Base-by-base conservation (phyloP, 92 coral and sea anemone genomes). In the Metridium senile region DNA sequence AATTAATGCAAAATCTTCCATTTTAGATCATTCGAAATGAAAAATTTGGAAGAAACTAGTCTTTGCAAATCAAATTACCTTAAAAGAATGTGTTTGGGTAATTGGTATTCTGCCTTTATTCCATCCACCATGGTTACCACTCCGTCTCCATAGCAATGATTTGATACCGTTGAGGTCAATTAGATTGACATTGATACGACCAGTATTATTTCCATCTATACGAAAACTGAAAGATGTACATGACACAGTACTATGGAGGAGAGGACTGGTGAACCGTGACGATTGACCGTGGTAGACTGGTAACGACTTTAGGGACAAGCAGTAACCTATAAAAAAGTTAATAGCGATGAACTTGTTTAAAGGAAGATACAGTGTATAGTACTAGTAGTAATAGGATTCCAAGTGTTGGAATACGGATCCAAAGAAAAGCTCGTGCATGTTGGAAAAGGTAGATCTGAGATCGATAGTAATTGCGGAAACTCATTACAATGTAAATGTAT, bases 91-190 rank as follows among this genome's bases (percentile, higher is more conserved):
- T 30, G 59, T 18, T 11, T 28, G 66, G 9, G 62, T 28, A 39
- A 86, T 53, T 0, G 90, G 90, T 43, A 86, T 51, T 4, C 32
- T 26, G 1, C 78, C 90, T 56, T 65, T 57, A 11, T 46, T 58
- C 90, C 90, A 86, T 18, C 63, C 65, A 11, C 72, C 68, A 39
- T 81, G 90, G 70, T 86, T 71, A 33, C 87, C 87, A 54, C 34
- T 32, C 18, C 67, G 51, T 65, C 83, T 71, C 90, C 90, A 86
- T 39, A 81, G 56, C 39, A 85, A 31, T 56, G 56, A 43, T 26
- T 76, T 73, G 20, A 75, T 66, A 20, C 81, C 90, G 29, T 58
- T 28, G 54, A 30, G 61, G 69, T 70, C 84, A 20, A 25, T 53
- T 2, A 54, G 20, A 21, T 81, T 58, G 33, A 86, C 82, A 61